phyloP scores from a whole-genome alignment of 2,113 vertebrate species.

The Meriones unguiculatus region DNA sequence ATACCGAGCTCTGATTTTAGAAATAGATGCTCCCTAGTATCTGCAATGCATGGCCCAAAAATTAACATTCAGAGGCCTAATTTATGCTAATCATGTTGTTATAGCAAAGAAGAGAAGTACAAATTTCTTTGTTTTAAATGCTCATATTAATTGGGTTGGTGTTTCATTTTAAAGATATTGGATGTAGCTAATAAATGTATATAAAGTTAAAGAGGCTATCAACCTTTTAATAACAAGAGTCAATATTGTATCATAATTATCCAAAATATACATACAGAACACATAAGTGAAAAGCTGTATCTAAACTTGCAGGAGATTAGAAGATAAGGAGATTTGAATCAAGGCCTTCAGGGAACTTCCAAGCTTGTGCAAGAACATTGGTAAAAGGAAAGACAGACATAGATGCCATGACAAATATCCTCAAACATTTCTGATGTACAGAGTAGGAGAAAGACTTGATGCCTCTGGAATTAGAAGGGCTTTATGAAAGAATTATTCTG shows the following conservation, averaged over 20 bases:
- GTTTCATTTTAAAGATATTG: constrained; percentile 83
- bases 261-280: neutral
- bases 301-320: neutral
- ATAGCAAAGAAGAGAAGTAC: constrained; percentile 68
- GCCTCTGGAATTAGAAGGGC: neutral
- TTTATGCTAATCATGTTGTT: constrained; percentile 80
- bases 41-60: neutral
- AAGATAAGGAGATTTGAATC: neutral
- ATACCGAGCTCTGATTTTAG: neutral
- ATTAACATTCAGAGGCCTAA: constrained; percentile 66
- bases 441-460: neutral
- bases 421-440: neutral
- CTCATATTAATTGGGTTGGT: constrained; percentile 71
- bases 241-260: neutral
- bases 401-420: neutral
- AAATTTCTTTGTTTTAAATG: constrained; percentile 83
- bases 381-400: neutral
- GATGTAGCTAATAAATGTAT: constrained; percentile 68
- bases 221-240: constrained; percentile 38
- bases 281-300: neutral
- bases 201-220: neutral
- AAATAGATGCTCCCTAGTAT: constrained; percentile 27
- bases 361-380: neutral
- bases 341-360: neutral
- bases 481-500: neutral